Evolutionary conservation across 2,113 vertebrate species (phyloP).

Genomic region (Thunnus maccoyii): DNA sequence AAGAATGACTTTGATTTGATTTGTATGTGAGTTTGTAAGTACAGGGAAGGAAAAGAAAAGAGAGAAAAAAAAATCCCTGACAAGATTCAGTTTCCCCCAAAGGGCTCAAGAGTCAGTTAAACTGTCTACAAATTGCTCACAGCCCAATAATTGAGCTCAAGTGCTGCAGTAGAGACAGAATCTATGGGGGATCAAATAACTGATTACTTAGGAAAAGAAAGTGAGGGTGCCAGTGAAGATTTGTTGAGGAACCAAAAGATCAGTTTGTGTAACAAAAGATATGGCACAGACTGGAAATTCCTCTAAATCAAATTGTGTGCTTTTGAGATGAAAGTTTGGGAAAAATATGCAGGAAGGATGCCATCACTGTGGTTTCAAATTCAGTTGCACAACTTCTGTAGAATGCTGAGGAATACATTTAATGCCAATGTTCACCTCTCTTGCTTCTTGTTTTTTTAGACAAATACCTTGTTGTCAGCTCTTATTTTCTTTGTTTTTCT

Average conservation of each 20-base stretch:
- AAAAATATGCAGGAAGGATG: conserved; percentile 40
- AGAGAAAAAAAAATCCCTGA: conserved; percentile 29
- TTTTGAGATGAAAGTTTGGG: conserved; percentile 46
- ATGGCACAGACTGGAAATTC: conserved; percentile 36
- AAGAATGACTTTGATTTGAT: conserved; percentile 53
- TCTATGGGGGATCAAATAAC: conserved; percentile 73
- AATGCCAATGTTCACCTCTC: background rate
- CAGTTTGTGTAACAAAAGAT: conserved; percentile 49
- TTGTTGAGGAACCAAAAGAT: conserved; percentile 57
- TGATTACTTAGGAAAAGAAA: conserved; percentile 71
- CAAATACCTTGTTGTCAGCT: conserved; percentile 19
- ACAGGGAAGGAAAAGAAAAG: conserved; percentile 13
- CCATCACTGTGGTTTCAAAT: conserved; percentile 49
- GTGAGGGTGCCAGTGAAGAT: conserved; percentile 59
- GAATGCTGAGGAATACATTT: background rate
- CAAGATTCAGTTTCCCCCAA: conserved; percentile 57
- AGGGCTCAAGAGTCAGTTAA: conserved; percentile 68
- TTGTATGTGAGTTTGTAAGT: conserved; percentile 38
- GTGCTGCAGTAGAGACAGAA: conserved; percentile 57
- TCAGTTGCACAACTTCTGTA: conserved; percentile 52
- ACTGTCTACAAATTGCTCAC: conserved; percentile 69
- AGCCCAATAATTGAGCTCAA: conserved; percentile 77
- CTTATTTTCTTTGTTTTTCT: background rate
- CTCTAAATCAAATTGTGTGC: conserved; percentile 54
- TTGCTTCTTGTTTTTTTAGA: background rate